Percentiles rank a stretch among this genome's conserved stretches.
Conservation (phyloP, 2,113 vertebrate species). For the Campylomormyrus tamandua region DNA sequence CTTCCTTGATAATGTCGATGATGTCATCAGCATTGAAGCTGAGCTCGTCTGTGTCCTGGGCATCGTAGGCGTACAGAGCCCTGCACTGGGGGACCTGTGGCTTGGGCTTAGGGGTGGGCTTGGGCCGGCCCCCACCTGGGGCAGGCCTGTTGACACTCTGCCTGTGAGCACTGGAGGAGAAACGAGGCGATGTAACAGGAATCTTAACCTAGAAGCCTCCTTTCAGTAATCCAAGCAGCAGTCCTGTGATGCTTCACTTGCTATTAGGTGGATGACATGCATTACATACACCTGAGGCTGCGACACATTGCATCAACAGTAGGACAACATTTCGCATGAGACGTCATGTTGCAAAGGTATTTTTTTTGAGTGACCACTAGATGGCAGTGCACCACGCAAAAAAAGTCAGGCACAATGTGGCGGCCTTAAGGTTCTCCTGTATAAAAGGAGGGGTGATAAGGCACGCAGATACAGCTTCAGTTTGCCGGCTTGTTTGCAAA, state of each 20-base stretch:
- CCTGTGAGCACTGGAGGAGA: constrained; percentile 66
- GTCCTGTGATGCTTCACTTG: background rate
- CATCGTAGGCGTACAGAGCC: constrained; percentile 91
- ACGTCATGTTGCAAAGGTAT: background rate
- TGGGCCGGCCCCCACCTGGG: constrained; percentile 84
- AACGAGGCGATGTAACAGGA: background rate
- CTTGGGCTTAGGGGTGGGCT: constrained; percentile 92
- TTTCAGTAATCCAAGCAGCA: background rate
- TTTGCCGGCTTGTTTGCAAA: background rate
- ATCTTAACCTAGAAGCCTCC: background rate
- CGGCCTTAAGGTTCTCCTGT: background rate
- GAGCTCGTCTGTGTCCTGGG: constrained; percentile 97
- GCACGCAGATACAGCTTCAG: background rate
- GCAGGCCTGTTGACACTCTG: constrained; percentile 72
- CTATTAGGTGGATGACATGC: constrained; percentile 5
- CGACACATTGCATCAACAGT: background rate
- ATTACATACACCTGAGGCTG: background rate
- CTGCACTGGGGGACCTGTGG: constrained; percentile 94
- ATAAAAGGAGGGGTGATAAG: background rate
- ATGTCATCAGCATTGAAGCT: constrained; percentile 93
- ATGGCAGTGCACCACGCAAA: constrained; percentile 1
- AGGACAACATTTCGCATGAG: background rate
- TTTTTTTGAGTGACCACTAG: background rate
- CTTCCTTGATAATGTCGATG: constrained; percentile 93
- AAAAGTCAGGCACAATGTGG: background rate